Evolutionary conservation across 2,113 vertebrate species (phyloP).

Genomic region (Polyodon spathula): DNA sequence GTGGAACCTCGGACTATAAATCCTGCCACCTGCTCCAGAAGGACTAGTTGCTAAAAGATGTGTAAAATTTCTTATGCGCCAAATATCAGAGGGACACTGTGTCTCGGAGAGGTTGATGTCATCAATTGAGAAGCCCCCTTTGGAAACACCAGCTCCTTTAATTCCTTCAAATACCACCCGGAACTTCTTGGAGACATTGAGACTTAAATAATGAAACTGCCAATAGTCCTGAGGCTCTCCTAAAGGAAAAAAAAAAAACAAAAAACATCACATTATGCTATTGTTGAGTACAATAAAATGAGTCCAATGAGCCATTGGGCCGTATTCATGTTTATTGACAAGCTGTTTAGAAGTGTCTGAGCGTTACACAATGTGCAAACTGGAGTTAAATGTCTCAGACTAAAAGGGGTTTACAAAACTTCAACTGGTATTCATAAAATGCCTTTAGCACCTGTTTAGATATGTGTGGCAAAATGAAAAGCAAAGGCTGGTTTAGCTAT

Average conservation of each 20-base stretch:
- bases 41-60: conserved; percentile 46
- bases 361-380: too few species aligned
- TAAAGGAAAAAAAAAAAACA: conserved; percentile 38
- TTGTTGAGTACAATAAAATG: too few species aligned
- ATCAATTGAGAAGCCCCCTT: conserved; percentile 78
- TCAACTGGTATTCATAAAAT: too few species aligned
- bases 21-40: conserved; percentile 6
- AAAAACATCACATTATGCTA: not conserved
- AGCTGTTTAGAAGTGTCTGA: too few species aligned
- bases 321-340: not conserved
- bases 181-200: conserved; percentile 66
- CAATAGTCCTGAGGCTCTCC: conserved; percentile 56
- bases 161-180: conserved; percentile 70
- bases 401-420: too few species aligned
- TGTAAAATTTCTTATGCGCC: conserved; percentile 74
- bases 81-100: conserved; percentile 72
- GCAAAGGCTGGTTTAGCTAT: too few species aligned
- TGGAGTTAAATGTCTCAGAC: too few species aligned
- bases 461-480: too few species aligned
- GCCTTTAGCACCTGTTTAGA: too few species aligned
- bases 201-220: conserved; percentile 71
- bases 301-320: not conserved
- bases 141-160: conserved; percentile 35
- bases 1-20: conserved; percentile 71
- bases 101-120: conserved; percentile 90